phyloP scores from a whole-genome alignment of 1,140 invertebrate genomes.

The Nomia melanderi region DNA sequence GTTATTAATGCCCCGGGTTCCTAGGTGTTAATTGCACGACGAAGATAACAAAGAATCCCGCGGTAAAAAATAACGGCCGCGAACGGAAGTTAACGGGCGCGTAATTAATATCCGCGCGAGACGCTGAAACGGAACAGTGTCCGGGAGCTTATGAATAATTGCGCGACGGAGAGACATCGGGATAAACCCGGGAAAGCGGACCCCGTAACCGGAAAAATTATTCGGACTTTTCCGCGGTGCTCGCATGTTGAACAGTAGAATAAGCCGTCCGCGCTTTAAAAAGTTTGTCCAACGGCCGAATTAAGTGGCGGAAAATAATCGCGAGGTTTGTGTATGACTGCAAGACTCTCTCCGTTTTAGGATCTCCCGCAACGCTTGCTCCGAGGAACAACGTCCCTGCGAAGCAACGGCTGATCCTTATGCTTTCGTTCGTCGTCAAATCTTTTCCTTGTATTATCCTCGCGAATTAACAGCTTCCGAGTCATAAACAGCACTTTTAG shows the following conservation, averaged over 20 bases:
- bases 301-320: constrained; percentile 28
- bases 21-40: background rate
- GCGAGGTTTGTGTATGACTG: background rate
- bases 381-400: background rate
- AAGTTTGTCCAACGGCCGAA: constrained; percentile 1
- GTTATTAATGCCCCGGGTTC: background rate
- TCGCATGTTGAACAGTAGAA: constrained; percentile 10
- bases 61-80: background rate
- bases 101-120: constrained; percentile 36
- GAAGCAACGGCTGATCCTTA: no score
- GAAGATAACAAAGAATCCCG: background rate
- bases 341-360: background rate
- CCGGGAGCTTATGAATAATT: constrained; percentile 41
- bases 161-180: background rate
- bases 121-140: constrained; percentile 32
- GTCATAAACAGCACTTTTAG: no score
- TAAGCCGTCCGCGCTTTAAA: constrained; percentile 3
- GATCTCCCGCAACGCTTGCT: background rate
- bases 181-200: constrained; percentile 6
- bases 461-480: no score
- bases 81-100: background rate
- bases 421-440: no score
- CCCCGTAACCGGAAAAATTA: constrained; percentile 6
- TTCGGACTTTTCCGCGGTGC: background rate
- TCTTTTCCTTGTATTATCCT: no score